phyloP scores from a whole-genome alignment of 2,888 invertebrate species.

The Nomada hirtipes region DNA sequence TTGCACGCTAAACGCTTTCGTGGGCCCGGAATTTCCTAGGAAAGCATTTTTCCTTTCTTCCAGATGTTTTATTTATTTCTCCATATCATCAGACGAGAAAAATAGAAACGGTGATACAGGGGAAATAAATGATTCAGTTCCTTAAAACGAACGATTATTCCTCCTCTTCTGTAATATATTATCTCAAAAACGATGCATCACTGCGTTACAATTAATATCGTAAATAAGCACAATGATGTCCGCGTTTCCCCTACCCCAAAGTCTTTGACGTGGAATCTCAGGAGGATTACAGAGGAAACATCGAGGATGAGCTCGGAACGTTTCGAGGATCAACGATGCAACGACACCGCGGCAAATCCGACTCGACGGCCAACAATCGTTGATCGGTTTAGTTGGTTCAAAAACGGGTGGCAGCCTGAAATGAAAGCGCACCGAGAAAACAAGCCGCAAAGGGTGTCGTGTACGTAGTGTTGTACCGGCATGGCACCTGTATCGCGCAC shows the following conservation, averaged over 20 bases:
- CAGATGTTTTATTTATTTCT: too few relatives aligned
- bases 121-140: too few relatives aligned
- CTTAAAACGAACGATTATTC: too few relatives aligned
- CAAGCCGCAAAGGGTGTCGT: slow-evolving; percentile 2
- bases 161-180: too few relatives aligned
- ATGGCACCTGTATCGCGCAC: slow-evolving; percentile 16
- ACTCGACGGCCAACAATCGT: slow-evolving; percentile 18
- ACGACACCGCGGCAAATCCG: slow-evolving; percentile 13
- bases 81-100: too few relatives aligned
- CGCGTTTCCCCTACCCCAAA: neutral
- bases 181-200: too few relatives aligned
- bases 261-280: slow-evolving; percentile 15
- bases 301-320: neutral
- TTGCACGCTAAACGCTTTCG: neutral
- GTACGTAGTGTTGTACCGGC: slow-evolving; percentile 21
- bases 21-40: neutral
- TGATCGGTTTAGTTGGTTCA: slow-evolving; percentile 50
- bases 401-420: slow-evolving; percentile 2
- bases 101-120: too few relatives aligned
- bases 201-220: neutral
- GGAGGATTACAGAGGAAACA: slow-evolving; percentile 22
- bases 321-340: neutral
- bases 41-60: too few relatives aligned
- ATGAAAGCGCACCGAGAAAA: neutral
- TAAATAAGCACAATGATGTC: neutral